Base-by-base conservation (phyloP, 1,140 invertebrate genomes). In the Scaptomyza graminum region DNA sequence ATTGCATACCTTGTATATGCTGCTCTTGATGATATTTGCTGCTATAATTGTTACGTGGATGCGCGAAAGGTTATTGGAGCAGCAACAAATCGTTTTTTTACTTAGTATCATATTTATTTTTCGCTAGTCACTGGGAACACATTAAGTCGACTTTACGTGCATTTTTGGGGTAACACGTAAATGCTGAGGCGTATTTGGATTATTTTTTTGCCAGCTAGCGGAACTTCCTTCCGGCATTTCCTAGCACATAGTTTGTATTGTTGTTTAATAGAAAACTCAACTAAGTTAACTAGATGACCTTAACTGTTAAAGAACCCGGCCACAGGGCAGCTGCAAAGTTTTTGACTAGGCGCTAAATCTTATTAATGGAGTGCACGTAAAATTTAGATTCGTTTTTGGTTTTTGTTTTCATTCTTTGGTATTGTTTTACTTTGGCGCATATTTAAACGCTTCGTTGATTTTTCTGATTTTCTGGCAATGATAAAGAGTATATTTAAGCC, bases 281-380 rank as follows among this genome's bases (percentile, higher is more conserved):
- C 51, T 44, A 52, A 18, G n/a, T 44, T 22, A 70, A 41, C 31
- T 31, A 46, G 75, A 75, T 78, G 82, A 76, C 82, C 81, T 84
- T 73, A 83, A 71, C 59, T 76, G 73, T 69, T 67, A 74, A 67
- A 68, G 61, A 76, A 76, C 67, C 64, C 74, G 67, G 57, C 67
- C 68, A 72, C 15, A 70, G 74, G 75, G 77, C 65, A 65, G 55
- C 57, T 69, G 34, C 70, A 61, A 47, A 34, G 46, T 52, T 43
- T 54, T 34, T 34, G 18, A 34, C 74, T 57, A 47, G 72, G 41
- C 50, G 71, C 55, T 41, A 44, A 18, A 25, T 39, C 76, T 76
- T 79, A 88, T 83, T 88, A 88, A 88, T 88, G 79, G 69, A 83
- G 52, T 73, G 60, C 83, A 88, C 83, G 83, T 88, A 74, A 73